Conservation (phyloP, 2,888 invertebrate genomes). For the Microchrysa polita region DNA sequence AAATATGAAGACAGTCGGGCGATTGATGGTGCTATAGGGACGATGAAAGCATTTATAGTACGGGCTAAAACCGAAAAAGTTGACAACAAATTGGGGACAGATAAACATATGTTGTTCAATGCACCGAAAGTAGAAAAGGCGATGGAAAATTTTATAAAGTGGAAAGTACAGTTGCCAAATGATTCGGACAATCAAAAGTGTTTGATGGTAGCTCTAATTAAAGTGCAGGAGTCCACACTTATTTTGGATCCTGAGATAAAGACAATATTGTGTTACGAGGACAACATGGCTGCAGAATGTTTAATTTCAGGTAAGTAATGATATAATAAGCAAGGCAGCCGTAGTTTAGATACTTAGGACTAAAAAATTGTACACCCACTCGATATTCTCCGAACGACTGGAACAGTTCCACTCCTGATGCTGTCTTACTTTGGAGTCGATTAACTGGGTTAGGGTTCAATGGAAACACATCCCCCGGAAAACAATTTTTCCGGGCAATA, state of each 20-base stretch:
- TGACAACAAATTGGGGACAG: background rate
- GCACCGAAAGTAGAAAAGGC: conserved; percentile 17
- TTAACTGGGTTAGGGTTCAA: too few species aligned
- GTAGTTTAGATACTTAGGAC: too few species aligned
- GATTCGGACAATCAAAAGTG: background rate
- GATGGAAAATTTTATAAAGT: conserved; percentile 21
- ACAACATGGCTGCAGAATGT: background rate
- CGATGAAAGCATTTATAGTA: conserved; percentile 7
- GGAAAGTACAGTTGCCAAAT: conserved; percentile 40
- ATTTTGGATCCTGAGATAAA: background rate
- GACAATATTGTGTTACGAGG: conserved; percentile 15
- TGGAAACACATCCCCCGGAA: too few species aligned
- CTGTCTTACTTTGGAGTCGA: too few species aligned
- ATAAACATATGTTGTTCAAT: conserved; percentile 23
- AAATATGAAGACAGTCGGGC: conserved; percentile 23
- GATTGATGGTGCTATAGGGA: background rate
- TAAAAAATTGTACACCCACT: too few species aligned
- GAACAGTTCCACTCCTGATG: too few species aligned
- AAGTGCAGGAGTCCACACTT: background rate
- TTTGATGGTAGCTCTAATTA: background rate
- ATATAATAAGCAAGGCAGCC: too few species aligned
- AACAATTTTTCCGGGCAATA: too few species aligned
- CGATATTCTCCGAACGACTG: too few species aligned
- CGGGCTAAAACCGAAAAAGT: background rate
- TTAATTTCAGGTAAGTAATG: conserved; percentile 30